Base-by-base conservation (phyloP, 2,797 vertebrate species). In the Catostomus latipinnis region DNA sequence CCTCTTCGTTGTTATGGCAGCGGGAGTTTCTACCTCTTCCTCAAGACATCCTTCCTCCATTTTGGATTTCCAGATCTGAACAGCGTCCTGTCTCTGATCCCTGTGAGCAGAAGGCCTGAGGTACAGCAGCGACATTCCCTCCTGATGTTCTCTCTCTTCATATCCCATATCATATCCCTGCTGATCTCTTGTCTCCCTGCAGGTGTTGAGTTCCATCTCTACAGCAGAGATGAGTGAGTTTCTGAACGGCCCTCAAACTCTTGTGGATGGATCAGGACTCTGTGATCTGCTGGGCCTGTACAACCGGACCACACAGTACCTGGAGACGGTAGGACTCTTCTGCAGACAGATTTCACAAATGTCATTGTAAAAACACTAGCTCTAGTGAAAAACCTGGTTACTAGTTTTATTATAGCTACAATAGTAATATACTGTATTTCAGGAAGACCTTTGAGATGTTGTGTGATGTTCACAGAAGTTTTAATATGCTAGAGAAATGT, bases 161-260 rank as follows among this genome's bases (percentile, higher is more conserved):
- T 13, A 9, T n/a, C 0, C 9, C 34, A 34, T 34, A 22, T 22
- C 8, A 14, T 22, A 18, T 16, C 12, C 13, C 10, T 46, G 54
- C 12, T 16, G 48, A 18, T 14, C 6, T 1, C 10, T 77, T 1
- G 0, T 12, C 14, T 50, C 68, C 61, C 68, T 73, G n/a, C 71
- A 92, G 92, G 83, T 93, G 70, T 43, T 92, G 12, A 83, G 18
- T 50, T 87, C 90, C 65, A 82, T 92, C 69, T 85, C 84, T 62
- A 66, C 81, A 34, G 82, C 83, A 53, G 90, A 93, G 34, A 34
- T 93, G 5, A 4, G 16, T 11, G 76, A 88, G 70, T 86, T 90
- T 66, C 86, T 93, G 80, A 91, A 11, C 73, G 77, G 66, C 7
- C 82, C 87, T 1, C 74, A 65, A 16, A 82, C 85, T 8, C 81